Evolutionary conservation across 2,888 invertebrate genomes (phyloP), one percentile per base, ranked within the genome.

Genomic region (Lycophotia porphyrea): DNA sequence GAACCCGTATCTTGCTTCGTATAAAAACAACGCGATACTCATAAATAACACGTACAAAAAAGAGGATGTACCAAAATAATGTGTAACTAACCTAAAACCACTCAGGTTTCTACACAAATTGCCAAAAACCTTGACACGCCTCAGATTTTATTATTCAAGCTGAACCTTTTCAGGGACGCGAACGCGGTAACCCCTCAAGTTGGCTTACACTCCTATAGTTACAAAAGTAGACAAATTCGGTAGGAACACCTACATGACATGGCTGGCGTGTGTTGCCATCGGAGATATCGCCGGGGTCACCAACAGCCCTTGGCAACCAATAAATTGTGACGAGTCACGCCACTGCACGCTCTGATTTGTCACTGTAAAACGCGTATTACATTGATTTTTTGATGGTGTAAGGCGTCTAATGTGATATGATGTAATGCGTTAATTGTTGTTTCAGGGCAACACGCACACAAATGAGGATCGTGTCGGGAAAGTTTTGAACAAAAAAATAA

Each of bases 251-350:
- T 87, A 88, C 84, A 85, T 87, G 89, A 90, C 85, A 90, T 78
- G 87, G 73, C 80, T 74, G 80, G 76, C 84, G 88, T 86, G 88
- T 89, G 90, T 89, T 87, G 87, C 89, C 84, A 84, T 87, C 87
- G 92, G 96, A 90, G 96, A 96, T 94, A 95, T 96, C 96, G 86
- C 96, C 93, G 86, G 89, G 84, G 88, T 88, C 88, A 88, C 91
- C 91, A 85, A 84, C 82, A 80, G 81, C 88, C 89, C 88, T 86
- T 84, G 89, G 71, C 78, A 77, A 81, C 87, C 88, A 87, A 83
- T 82, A 87, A 91, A 94, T 91, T 86, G 90, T 89, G 88, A 83
- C 84, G 83, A 92, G 92, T 92, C 93, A 93, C 93, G 93, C 93
- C 82, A 93, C 81, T 81, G 58, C 67, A 84, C 64, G 67, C 58